phyloP scores from a whole-genome alignment of 2,888 invertebrate genomes.

The Autographa pulchrina region DNA sequence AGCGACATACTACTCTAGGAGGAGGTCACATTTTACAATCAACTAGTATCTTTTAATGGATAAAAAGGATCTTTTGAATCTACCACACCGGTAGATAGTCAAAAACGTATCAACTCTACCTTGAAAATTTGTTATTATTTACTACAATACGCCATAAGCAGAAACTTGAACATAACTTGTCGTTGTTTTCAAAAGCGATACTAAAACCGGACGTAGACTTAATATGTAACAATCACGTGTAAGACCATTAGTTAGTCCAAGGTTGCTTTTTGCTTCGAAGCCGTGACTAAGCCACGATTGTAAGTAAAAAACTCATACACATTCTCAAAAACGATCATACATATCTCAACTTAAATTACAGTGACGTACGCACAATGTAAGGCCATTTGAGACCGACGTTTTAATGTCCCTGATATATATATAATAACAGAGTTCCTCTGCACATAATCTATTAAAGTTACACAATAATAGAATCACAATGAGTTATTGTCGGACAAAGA shows the following conservation, averaged over 20 bases:
- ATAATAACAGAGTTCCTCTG: conserved; percentile 32
- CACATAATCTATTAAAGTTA: conserved; percentile 18
- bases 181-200: conserved; percentile 44
- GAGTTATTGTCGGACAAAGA: conserved; percentile 31
- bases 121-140: background rate
- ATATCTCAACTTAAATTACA: conserved; percentile 46
- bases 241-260: conserved; percentile 76
- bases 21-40: background rate
- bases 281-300: conserved; percentile 76
- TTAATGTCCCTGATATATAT: conserved; percentile 15
- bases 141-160: conserved; percentile 17
- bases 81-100: background rate
- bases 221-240: conserved; percentile 80
- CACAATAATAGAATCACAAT: conserved; percentile 21
- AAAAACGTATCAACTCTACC: background rate
- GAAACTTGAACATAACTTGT: conserved; percentile 29
- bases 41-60: background rate
- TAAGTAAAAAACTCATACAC: conserved; percentile 43
- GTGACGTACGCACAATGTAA: conserved; percentile 36
- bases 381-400: conserved; percentile 30
- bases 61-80: background rate
- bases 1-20: conserved; percentile 10
- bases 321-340: conserved; percentile 50
- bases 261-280: conserved; percentile 81
- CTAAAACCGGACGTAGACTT: conserved; percentile 66